Conservation (phyloP, 2,888 invertebrate genomes). For the Pammene aurita region DNA sequence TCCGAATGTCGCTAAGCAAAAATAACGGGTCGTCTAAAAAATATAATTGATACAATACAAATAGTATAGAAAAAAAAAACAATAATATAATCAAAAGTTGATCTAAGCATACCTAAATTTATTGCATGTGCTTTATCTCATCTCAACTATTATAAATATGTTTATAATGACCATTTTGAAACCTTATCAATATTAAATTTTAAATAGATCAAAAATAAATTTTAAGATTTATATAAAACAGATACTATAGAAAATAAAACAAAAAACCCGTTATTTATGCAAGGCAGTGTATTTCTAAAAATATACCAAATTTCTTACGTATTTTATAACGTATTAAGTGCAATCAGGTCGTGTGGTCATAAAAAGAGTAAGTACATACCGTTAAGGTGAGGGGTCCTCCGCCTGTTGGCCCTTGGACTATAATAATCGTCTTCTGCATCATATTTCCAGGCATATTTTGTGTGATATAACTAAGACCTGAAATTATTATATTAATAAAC, state of each 20-base stretch:
- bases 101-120: too few species aligned
- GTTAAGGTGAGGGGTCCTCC: slow-evolving; percentile 78
- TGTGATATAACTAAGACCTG: slow-evolving; percentile 72
- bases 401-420: slow-evolving; percentile 75
- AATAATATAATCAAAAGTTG: background rate
- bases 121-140: too few species aligned
- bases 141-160: too few species aligned
- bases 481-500: slow-evolving; percentile 27
- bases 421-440: slow-evolving; percentile 81
- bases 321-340: background rate
- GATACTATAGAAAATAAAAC: too few species aligned
- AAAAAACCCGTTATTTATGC: slow-evolving; percentile 7
- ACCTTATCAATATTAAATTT: too few species aligned
- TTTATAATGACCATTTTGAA: too few species aligned
- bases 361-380: slow-evolving; percentile 59
- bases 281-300: background rate
- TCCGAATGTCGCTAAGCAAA: background rate
- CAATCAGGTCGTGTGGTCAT: background rate
- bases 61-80: background rate
- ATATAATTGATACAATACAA: background rate
- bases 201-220: too few species aligned
- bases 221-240: too few species aligned
- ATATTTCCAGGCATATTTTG: slow-evolving; percentile 76
- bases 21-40: background rate
- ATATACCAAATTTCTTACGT: background rate